Evolutionary conservation across 2,888 invertebrate species (phyloP).

Genomic region (Hipparchia semele): DNA sequence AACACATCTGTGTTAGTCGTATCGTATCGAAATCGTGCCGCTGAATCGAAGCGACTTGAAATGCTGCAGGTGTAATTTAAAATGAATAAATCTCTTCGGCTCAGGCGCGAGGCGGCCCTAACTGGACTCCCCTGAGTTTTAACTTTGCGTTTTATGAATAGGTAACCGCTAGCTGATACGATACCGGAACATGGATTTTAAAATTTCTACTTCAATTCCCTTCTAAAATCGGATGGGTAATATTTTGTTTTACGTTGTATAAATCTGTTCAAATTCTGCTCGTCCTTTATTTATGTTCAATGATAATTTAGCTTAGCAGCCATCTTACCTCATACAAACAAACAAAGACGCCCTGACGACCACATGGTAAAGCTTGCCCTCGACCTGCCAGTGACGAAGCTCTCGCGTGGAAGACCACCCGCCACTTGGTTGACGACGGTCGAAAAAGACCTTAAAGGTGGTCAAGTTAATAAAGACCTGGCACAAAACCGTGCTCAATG

Average conservation of each 20-base stretch:
- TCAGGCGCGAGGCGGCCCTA: conserved; percentile 57
- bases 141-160: conserved; percentile 79
- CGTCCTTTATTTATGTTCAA: too few relatives aligned
- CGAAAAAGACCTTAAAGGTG: too few relatives aligned
- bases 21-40: conserved; percentile 37
- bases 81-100: conserved; percentile 78
- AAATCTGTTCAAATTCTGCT: too few relatives aligned
- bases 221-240: background rate
- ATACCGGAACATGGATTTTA: conserved; percentile 38
- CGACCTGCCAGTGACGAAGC: too few relatives aligned
- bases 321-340: too few relatives aligned
- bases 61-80: conserved; percentile 49
- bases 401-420: too few relatives aligned
- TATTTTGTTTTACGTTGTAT: background rate
- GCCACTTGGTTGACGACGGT: too few relatives aligned
- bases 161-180: conserved; percentile 63
- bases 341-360: too few relatives aligned
- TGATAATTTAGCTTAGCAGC: too few relatives aligned
- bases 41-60: conserved; percentile 17
- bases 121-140: conserved; percentile 68
- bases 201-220: background rate
- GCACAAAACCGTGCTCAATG: too few relatives aligned
- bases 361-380: too few relatives aligned
- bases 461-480: too few relatives aligned
- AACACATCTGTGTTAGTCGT: background rate